Base-by-base conservation (phyloP, 2,113 vertebrate species). In the Progne subis region DNA sequence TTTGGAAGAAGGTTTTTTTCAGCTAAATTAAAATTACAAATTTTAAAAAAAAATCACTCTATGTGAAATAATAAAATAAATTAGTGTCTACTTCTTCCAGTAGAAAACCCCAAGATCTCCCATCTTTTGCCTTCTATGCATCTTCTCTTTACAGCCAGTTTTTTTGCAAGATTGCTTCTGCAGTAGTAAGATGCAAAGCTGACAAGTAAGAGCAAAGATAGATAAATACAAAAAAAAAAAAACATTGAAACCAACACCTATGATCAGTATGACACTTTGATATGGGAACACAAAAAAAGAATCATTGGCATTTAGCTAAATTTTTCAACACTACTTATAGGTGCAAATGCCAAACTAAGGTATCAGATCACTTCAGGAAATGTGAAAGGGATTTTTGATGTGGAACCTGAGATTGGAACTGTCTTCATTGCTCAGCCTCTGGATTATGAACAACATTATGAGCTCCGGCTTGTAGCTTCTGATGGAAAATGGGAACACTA, bases 141-240 rank as follows among this genome's bases (percentile, higher is more conserved):
- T 98, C 96, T 99, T 99, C 94, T 99, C 96, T 98, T 98, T 99
- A 95, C 98, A 55, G 99, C 98, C 98, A 99, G 23, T 99, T 98
- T 99, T 99, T 81, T 81, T 99, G 98, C 74, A 99, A 97, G 79
- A 99, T 98, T 72, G 98, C 98, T 97, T 99, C 99, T 84, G 98
- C 99, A 75, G 98, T 99, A 94, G 99, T 99, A 61, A 86, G 50
- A 79, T 37, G 79, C 78, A 91, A 87, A 79, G 18, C 32, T 60
- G 52, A 56, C 17, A 41, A 16, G 67, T 47, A 92, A 94, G 32
- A 78, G 9, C n/a, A 74, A 72, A 86, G 57, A 75, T 2, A 63
- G 39, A 46, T 20, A 49, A 72, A 28, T 25, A 82, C 13, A 34
- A 72, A 88, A 55, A 6, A 0, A 82, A 14, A 34, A 72, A 37